These are phyloP conservation scores for Salticus scenicus DNA, from an alignment of 2,888 invertebrate species.

Conservation along the genomic window DNA sequence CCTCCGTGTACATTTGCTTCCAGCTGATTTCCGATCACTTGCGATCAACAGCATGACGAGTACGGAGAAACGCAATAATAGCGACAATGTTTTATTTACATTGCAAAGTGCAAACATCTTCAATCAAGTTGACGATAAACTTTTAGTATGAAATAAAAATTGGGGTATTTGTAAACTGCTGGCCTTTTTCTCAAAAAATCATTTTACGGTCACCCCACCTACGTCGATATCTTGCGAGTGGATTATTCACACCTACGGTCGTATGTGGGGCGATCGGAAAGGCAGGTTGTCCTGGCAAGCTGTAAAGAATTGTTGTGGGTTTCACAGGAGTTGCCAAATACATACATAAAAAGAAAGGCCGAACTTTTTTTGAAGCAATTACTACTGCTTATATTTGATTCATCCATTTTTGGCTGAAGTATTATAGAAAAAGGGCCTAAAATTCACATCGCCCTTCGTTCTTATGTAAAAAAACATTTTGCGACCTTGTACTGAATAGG, in stretches of 20 bases:
- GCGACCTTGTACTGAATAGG: background rate
- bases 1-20: background rate
- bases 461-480: background rate
- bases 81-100: background rate
- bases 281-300: background rate
- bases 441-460: background rate
- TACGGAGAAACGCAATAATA: background rate
- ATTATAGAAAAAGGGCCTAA: background rate
- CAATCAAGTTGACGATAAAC: background rate
- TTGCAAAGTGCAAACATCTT: background rate
- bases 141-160: background rate
- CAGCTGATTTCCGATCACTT: background rate
- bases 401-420: background rate
- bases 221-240: background rate
- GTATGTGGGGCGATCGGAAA: background rate
- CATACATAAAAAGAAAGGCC: background rate
- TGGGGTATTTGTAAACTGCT: background rate
- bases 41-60: background rate
- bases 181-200: background rate
- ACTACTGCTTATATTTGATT: background rate
- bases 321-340: background rate
- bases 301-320: background rate
- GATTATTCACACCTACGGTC: constrained; percentile 1
- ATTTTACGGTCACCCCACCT: background rate
- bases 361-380: background rate